Evolutionary conservation across 2,113 vertebrate genomes (phyloP).

Genomic region (Zosterops lateralis): DNA sequence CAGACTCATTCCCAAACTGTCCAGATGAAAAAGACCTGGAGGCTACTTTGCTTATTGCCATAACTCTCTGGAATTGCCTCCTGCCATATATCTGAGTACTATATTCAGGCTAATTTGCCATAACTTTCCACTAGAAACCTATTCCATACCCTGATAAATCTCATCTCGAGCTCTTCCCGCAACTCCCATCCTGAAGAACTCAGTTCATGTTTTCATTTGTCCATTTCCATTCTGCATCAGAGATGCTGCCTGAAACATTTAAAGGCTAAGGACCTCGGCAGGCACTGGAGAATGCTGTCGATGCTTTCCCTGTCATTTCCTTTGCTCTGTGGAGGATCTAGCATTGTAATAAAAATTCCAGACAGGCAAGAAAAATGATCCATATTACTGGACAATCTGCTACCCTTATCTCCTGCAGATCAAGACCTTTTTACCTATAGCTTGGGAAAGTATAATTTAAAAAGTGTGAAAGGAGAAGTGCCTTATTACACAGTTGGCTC

Average conservation of each 20-base stretch:
- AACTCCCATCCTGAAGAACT: background rate
- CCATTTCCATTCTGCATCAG: background rate
- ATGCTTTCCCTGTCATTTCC: background rate
- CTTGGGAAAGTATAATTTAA: background rate
- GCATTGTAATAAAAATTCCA: background rate
- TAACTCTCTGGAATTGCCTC: constrained; percentile 36
- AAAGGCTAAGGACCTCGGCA: background rate
- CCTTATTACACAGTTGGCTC: background rate
- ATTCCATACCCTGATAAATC: constrained; percentile 11
- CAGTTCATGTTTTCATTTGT: background rate
- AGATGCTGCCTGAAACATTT: constrained; percentile 7
- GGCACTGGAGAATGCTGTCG: background rate
- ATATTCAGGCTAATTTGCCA: constrained; percentile 46
- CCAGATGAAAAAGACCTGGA: constrained; percentile 41
- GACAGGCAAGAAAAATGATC: background rate
- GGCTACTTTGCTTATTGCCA: constrained; percentile 33
- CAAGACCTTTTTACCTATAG: background rate
- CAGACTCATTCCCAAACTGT: constrained; percentile 49
- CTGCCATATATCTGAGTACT: constrained; percentile 38
- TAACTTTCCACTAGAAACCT: constrained; percentile 21
- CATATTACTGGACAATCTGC: background rate
- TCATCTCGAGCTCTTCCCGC: background rate
- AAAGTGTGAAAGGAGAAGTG: background rate
- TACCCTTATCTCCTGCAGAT: background rate
- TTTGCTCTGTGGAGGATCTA: background rate